Evolutionary conservation across 2,113 vertebrate genomes (phyloP).

Genomic region (Gymnarchus niloticus): DNA sequence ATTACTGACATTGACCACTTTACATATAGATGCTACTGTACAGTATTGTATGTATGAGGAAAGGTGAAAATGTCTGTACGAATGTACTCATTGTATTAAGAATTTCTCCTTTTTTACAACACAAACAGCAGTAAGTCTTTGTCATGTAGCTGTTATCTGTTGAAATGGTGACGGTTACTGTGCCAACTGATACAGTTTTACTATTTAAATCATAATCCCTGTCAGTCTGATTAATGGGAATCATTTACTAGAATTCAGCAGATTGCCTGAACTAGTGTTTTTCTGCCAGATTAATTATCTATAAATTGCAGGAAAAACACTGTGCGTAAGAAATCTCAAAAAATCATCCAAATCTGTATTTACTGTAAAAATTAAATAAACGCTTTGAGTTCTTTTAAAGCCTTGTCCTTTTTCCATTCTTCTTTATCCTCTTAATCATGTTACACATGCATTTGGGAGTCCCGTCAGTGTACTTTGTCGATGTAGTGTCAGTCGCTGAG

Average conservation of each 20-base stretch:
- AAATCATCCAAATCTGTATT: conserved; percentile 11
- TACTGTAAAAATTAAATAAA: conserved; percentile 17
- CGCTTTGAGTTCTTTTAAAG: not conserved
- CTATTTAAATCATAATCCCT: not conserved
- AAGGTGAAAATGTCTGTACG: not conserved
- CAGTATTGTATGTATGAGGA: not conserved
- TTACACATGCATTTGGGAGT: not conserved
- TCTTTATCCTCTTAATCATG: not conserved
- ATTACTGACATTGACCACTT: not conserved
- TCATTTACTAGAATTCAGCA: not conserved
- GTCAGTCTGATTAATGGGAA: not conserved
- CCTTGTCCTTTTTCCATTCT: not conserved
- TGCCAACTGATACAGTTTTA: not conserved
- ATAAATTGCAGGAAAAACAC: not conserved
- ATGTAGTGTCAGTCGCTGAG: not conserved
- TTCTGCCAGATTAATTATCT: not conserved
- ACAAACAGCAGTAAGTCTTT: not conserved
- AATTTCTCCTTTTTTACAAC: not conserved
- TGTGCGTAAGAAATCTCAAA: not conserved
- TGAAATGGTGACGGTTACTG: not conserved
- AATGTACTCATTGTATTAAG: not conserved
- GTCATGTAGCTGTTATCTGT: not conserved
- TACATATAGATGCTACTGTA: not conserved
- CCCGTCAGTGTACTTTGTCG: not conserved
- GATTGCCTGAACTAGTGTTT: not conserved